phyloP scores from a whole-genome alignment of 2,888 invertebrate genomes.

The Gymnoscelis rufifasciata region DNA sequence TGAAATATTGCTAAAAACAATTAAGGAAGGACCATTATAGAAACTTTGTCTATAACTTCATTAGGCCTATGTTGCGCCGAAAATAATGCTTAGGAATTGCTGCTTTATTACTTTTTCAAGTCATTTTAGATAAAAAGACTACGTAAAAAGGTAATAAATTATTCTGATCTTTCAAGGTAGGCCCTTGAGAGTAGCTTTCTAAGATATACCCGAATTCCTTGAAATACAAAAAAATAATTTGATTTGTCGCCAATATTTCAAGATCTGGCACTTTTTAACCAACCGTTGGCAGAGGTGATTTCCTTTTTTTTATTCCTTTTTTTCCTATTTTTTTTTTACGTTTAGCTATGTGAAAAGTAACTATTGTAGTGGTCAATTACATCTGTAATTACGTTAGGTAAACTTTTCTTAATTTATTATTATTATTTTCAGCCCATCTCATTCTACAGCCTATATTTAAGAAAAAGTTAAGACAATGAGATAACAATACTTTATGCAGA shows the following conservation, averaged over 20 bases:
- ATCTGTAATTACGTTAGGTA: no score
- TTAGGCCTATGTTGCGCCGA: constrained; percentile 47
- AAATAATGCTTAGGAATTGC: constrained; percentile 50
- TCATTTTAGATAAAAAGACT: background rate
- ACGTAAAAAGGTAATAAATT: background rate
- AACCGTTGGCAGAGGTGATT: no score
- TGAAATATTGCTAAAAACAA: constrained; percentile 50
- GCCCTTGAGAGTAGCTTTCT: background rate
- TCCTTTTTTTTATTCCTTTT: no score
- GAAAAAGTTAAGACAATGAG: no score
- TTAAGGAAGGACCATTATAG: constrained; percentile 55
- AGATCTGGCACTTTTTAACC: no score
- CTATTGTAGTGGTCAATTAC: no score
- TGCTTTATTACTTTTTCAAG: constrained; percentile 10
- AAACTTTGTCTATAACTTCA: constrained; percentile 58
- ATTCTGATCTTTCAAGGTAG: background rate
- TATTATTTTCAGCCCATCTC: no score
- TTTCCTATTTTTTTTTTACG: no score
- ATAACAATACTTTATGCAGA: no score
- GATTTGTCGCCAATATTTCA: background rate
- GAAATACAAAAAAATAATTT: background rate
- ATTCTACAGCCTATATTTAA: no score
- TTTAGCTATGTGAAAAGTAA: no score
- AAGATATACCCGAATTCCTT: background rate
- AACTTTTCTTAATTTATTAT: no score